Evolutionary conservation across 1,140 invertebrate species (phyloP).

Genomic region (Epicauta chinensis): DNA sequence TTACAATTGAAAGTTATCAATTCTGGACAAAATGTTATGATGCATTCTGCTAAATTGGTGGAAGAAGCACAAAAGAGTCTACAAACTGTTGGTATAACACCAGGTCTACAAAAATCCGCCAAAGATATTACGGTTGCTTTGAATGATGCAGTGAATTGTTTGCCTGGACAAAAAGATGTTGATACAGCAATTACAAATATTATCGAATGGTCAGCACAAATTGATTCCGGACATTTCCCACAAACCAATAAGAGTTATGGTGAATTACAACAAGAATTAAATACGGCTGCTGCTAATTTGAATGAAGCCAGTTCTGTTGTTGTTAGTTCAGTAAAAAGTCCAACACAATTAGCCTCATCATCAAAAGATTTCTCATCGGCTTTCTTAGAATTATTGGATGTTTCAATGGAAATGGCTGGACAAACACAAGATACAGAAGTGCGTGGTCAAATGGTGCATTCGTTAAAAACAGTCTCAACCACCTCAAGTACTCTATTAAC

Average conservation of each 20-base stretch:
- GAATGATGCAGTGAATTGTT: constrained; percentile 65
- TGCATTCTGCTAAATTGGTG: constrained; percentile 67
- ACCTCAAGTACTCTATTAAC: constrained; percentile 82
- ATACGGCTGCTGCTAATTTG: constrained; percentile 71
- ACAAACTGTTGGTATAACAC: constrained; percentile 54
- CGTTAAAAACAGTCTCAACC: constrained; percentile 80
- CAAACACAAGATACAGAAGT: constrained; percentile 66
- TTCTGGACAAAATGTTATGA: constrained; percentile 72
- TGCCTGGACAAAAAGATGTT: constrained; percentile 86
- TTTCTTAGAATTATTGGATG: constrained; percentile 68
- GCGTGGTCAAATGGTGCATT: constrained; percentile 72
- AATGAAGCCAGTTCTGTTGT: constrained; percentile 78
- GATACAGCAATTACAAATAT: constrained; percentile 81
- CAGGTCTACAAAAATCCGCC: constrained; percentile 53
- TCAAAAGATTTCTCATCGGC: constrained; percentile 72
- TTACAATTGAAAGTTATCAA: constrained; percentile 60
- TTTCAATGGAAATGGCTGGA: constrained; percentile 77
- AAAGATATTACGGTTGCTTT: constrained; percentile 50
- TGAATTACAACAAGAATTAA: constrained; percentile 80
- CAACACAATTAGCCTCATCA: constrained; percentile 63
- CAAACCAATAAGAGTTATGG: constrained; percentile 65
- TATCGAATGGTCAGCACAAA: constrained; percentile 63
- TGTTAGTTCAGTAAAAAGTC: constrained; percentile 61
- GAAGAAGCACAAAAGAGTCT: constrained; percentile 68
- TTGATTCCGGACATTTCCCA: constrained; percentile 68